Conservation (phyloP, 2,113 vertebrate genomes). For the Arizona elegans region DNA sequence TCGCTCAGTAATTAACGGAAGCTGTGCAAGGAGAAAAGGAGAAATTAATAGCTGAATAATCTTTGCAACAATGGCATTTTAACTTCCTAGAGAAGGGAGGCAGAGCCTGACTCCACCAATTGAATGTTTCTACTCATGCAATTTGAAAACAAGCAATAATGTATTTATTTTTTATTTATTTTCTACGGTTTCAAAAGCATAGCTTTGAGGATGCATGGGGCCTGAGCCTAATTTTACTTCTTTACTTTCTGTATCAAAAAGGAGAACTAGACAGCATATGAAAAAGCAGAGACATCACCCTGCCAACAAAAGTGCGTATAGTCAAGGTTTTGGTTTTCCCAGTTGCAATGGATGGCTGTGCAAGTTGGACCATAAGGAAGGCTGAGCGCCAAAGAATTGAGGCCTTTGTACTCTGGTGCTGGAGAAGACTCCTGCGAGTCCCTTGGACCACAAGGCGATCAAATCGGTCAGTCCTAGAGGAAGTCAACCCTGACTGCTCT, state of each 20-base stretch:
- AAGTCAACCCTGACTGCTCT: no score
- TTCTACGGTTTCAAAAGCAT: not conserved
- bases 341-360: no score
- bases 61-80: not conserved
- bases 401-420: no score
- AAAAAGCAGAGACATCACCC: no score
- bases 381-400: no score
- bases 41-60: conserved; percentile 7
- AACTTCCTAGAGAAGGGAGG: not conserved
- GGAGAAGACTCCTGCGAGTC: no score
- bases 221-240: not conserved
- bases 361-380: no score
- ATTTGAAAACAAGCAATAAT: not conserved
- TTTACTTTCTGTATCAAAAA: not conserved
- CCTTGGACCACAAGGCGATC: no score
- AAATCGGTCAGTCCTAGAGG: no score
- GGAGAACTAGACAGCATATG: not conserved
- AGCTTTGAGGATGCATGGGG: not conserved
- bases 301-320: no score
- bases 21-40: not conserved
- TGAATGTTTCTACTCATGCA: not conserved
- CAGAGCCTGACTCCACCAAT: not conserved
- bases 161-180: not conserved
- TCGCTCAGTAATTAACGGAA: not conserved
- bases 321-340: no score